Base-by-base conservation (phyloP, 2,888 invertebrate genomes). In the Andrena bicolor region DNA sequence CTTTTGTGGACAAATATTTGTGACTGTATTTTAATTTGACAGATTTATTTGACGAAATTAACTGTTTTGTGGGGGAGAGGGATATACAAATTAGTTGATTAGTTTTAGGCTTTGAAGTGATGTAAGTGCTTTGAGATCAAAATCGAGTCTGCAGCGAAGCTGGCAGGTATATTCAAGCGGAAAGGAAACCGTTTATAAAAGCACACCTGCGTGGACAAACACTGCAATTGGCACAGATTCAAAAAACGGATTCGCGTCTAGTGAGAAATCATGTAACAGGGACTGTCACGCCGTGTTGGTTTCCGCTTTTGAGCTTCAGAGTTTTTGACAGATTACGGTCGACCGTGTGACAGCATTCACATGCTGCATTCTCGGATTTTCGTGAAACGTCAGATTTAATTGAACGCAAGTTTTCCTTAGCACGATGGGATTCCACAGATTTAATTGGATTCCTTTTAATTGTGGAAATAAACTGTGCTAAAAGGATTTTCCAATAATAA, bases 301-400 rank as follows among this genome's bases (percentile, higher is more conserved):
- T 80, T 64, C 58, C 68, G 65, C 61, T 63, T 70, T 77, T 75
- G 58, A 68, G 32, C 66, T 69, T 69, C 75, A 63, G 49, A 49
- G 49, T 76, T 70, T 69, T 53, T 77, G 85, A 82, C 76, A 85
- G 85, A 85, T 84, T 73, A 66, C 73, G 51, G 51, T 65, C 65
- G 53, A 35, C 58, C 41, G 58, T 10, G 13, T 65, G 79, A 79
- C 64, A 70, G 41, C 53, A 63, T 41, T 41, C 41, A 41, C 41
- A 16, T 41, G 53, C 7, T 58, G n/a, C 41, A 60, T 69, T 28
- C n/a, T 26, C n/a, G 23, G 56, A 41, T 69, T 41, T 16, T n/a
- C 20, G 16, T 28, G 3, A 20, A 35, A 61, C 8, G n/a, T 28
- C 7, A 3, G n/a, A 58, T 60, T 76, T 76, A 73, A 64, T 61